Conservation (phyloP, 2,113 vertebrate genomes). For the Periophthalmus modestus region DNA sequence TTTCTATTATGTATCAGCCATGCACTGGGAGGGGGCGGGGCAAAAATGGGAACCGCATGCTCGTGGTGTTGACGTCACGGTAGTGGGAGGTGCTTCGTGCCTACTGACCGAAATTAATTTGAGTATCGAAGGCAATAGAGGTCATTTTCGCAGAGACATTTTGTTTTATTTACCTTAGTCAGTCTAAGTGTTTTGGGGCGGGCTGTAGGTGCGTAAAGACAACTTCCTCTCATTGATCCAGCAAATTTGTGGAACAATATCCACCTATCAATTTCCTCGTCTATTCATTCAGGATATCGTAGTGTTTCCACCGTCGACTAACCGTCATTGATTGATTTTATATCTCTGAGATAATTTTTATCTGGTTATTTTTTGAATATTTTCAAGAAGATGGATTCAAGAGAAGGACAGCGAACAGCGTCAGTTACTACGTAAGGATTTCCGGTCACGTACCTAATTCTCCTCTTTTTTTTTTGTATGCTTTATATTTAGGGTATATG, state of each 20-base stretch:
- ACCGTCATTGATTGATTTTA: background rate
- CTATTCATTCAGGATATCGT: background rate
- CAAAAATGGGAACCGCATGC: background rate
- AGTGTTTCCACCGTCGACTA: too few relatives aligned
- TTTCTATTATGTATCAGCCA: background rate
- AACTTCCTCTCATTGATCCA: background rate
- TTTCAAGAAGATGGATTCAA: conserved; percentile 48
- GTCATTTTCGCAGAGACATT: background rate
- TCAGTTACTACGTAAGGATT: conserved; percentile 41
- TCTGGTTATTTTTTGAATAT: background rate
- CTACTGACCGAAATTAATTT: background rate
- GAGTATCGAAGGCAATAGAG: background rate
- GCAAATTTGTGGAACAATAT: background rate
- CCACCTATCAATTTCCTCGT: background rate
- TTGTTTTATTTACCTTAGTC: background rate
- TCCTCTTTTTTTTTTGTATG: too few relatives aligned
- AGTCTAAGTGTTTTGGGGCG: background rate
- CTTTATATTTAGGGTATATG: too few relatives aligned
- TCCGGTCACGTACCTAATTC: background rate
- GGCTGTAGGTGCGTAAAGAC: background rate
- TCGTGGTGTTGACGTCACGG: background rate
- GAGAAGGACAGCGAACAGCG: background rate
- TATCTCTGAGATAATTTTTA: background rate
- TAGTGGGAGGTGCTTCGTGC: background rate
- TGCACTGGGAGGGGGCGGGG: background rate